Percentiles rank a stretch among this genome's conserved stretches.
Conservation (phyloP, 2,888 invertebrate genomes). For the Blastobasis adustella region DNA sequence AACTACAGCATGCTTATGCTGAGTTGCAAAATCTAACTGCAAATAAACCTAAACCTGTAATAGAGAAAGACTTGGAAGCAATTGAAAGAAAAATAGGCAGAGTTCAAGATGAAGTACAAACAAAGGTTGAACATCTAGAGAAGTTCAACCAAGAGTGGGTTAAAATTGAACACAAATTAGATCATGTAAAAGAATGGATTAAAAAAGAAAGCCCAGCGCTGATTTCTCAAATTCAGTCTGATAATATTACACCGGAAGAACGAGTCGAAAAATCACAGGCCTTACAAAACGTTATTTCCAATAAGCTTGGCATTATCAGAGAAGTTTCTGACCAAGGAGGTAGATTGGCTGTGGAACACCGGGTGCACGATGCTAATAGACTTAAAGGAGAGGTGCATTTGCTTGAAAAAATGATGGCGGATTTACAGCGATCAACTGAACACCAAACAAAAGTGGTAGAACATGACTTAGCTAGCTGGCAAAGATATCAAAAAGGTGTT, state of each 20-base stretch:
- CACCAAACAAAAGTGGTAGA: slow-evolving; percentile 84
- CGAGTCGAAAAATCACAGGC: slow-evolving; percentile 83
- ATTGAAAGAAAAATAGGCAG: slow-evolving; percentile 84
- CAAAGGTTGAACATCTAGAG: slow-evolving; percentile 86
- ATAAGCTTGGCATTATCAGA: slow-evolving; percentile 83
- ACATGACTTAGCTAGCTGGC: slow-evolving; percentile 88
- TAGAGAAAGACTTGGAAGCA: slow-evolving; percentile 85
- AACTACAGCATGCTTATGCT: slow-evolving; percentile 81
- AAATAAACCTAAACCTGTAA: slow-evolving; percentile 79
- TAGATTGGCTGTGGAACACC: slow-evolving; percentile 80
- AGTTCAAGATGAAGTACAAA: slow-evolving; percentile 87
- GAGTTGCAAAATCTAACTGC: slow-evolving; percentile 81
- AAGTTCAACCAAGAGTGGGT: slow-evolving; percentile 89
- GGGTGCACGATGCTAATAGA: slow-evolving; percentile 82
- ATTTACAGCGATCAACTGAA: slow-evolving; percentile 84
- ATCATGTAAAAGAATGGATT: slow-evolving; percentile 87
- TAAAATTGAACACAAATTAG: slow-evolving; percentile 83
- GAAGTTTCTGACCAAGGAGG: slow-evolving; percentile 84
- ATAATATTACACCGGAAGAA: slow-evolving; percentile 89
- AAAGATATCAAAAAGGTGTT: slow-evolving; percentile 86
- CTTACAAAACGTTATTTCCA: slow-evolving; percentile 83
- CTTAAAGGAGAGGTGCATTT: slow-evolving; percentile 84
- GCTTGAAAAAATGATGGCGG: slow-evolving; percentile 84
- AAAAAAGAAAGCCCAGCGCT: slow-evolving; percentile 84
- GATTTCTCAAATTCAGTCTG: slow-evolving; percentile 83